A percentile compares a stretch with the other conserved stretches of the same genome.
Evolutionary conservation across 2,113 vertebrate species (phyloP).

Genomic region (Zootoca vivipara): DNA sequence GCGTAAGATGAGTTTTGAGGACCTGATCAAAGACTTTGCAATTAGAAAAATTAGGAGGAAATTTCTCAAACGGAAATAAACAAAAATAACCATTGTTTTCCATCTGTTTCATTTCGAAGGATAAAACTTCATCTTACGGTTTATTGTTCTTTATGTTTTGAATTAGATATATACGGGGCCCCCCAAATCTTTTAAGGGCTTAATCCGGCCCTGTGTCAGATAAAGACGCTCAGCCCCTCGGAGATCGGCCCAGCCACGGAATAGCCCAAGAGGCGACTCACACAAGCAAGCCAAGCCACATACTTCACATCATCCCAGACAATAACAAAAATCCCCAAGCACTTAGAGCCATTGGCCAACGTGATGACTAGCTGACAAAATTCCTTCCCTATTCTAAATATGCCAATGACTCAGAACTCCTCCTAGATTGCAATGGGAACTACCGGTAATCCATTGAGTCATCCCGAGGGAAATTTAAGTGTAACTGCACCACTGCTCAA

Average conservation of each 20-base stretch:
- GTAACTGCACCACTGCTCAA: background rate
- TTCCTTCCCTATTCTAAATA: background rate
- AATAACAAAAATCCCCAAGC: background rate
- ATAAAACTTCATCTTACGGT: too few relatives aligned
- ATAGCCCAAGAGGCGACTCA: background rate
- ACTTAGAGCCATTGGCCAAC: background rate
- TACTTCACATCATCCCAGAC: background rate
- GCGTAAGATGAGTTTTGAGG: too few relatives aligned
- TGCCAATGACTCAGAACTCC: background rate
- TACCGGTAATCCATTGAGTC: background rate
- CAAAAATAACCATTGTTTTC: too few relatives aligned
- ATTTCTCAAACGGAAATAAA: too few relatives aligned
- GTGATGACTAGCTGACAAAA: background rate
- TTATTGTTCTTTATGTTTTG: too few relatives aligned
- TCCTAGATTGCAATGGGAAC: background rate
- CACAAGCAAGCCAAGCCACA: background rate
- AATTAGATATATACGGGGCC: too few relatives aligned
- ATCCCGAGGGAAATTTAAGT: background rate
- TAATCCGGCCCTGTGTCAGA: too few relatives aligned
- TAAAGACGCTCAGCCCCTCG: accelerated
- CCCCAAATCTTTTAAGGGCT: too few relatives aligned
- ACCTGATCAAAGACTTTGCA: too few relatives aligned
- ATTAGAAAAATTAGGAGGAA: too few relatives aligned
- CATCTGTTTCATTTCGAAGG: too few relatives aligned
- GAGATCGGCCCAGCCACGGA: too few relatives aligned